Conservation (phyloP, 1,140 invertebrate genomes). For the Drosophila kohkoa region DNA sequence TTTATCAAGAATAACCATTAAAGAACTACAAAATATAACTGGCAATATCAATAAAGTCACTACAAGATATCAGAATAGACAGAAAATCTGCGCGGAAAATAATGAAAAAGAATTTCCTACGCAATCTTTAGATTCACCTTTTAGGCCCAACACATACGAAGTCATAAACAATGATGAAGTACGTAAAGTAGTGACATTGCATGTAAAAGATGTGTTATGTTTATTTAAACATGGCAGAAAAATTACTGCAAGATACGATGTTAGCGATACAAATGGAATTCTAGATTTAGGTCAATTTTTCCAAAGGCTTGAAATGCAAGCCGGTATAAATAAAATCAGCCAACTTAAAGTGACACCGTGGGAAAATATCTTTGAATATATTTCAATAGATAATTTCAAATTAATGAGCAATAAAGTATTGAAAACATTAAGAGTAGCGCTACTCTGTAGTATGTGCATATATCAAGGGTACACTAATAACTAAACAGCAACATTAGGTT, state of each 20-base stretch:
- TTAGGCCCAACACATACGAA: background rate
- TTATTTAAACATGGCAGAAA: background rate
- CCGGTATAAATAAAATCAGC: background rate
- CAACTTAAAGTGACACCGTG: background rate
- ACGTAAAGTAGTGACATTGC: background rate
- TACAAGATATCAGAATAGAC: background rate
- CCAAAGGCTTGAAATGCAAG: slow-evolving; percentile 11
- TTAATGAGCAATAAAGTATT: too few relatives aligned
- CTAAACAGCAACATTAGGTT: too few relatives aligned
- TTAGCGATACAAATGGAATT: slow-evolving; percentile 13
- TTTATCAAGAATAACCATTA: too few relatives aligned
- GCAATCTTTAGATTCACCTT: background rate
- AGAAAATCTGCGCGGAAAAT: background rate
- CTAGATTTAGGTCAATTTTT: slow-evolving; percentile 17
- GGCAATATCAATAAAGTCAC: background rate
- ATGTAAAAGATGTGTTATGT: background rate
- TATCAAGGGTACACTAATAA: too few relatives aligned
- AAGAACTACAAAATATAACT: too few relatives aligned
- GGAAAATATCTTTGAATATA: too few relatives aligned
- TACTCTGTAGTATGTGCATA: too few relatives aligned
- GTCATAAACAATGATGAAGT: slow-evolving; percentile 14
- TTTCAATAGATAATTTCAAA: too few relatives aligned
- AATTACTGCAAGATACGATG: slow-evolving; percentile 4
- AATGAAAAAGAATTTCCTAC: background rate
- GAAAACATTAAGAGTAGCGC: too few relatives aligned